Evolutionary conservation across 2,888 invertebrate genomes (phyloP).

Genomic region (Bimastos eiseni): DNA sequence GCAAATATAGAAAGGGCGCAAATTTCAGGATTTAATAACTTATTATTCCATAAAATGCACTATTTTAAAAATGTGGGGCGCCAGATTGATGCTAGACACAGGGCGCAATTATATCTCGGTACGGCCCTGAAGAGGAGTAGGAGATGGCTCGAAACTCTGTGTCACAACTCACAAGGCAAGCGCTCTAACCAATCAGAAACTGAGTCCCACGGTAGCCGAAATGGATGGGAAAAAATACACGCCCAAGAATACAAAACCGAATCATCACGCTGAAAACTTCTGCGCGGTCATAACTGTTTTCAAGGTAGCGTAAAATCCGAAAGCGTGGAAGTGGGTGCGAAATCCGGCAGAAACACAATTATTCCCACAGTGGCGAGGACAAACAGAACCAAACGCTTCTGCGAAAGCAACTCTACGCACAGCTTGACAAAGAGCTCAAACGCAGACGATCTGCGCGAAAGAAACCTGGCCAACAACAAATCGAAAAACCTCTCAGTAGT

Average conservation of each 20-base stretch:
- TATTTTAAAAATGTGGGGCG: too few relatives aligned
- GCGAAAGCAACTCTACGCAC: not conserved
- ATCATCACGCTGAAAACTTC: not conserved
- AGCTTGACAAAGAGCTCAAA: not conserved
- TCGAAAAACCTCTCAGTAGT: not conserved
- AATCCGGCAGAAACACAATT: not conserved
- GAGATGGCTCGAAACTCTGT: too few relatives aligned
- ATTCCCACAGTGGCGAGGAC: not conserved
- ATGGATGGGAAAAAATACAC: not conserved
- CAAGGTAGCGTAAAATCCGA: not conserved
- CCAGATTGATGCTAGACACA: too few relatives aligned
- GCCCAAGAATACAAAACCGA: not conserved
- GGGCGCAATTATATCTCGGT: too few relatives aligned
- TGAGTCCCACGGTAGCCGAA: not conserved
- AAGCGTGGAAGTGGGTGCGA: not conserved
- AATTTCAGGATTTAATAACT: too few relatives aligned
- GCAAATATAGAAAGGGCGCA: too few relatives aligned
- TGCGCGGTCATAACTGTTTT: not conserved
- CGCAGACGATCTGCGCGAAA: not conserved
- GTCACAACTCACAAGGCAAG: too few relatives aligned
- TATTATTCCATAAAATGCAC: too few relatives aligned
- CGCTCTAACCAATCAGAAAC: not conserved
- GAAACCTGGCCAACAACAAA: not conserved
- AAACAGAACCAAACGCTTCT: not conserved
- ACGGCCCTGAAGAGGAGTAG: too few relatives aligned